A percentile compares a stretch with the other conserved stretches of the same genome.
Conservation (phyloP, 2,113 vertebrate species). For the Syrmaticus mikado region DNA sequence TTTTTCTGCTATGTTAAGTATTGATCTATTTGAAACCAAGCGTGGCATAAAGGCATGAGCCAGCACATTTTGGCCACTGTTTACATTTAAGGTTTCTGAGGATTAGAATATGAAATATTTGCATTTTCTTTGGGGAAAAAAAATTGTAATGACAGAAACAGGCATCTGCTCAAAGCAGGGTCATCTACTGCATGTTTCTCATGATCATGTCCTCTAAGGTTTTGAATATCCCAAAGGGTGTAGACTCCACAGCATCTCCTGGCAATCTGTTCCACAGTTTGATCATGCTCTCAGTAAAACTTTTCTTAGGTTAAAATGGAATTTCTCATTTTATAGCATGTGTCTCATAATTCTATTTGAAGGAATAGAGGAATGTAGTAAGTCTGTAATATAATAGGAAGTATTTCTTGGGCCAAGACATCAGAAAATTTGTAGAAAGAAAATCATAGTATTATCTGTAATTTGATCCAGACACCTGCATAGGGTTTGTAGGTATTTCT, state of each 20-base stretch:
- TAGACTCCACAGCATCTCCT: background rate
- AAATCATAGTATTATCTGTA: background rate
- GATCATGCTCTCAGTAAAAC: background rate
- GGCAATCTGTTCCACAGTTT: background rate
- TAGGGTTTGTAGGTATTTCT: background rate
- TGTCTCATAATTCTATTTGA: background rate
- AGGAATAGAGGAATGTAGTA: background rate
- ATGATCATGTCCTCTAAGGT: background rate
- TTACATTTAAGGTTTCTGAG: background rate
- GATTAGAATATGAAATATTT: background rate
- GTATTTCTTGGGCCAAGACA: background rate
- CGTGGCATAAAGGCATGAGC: background rate
- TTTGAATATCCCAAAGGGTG: background rate
- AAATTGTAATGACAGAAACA: too few relatives aligned
- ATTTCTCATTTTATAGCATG: background rate
- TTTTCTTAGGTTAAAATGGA: background rate
- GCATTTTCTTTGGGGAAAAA: background rate
- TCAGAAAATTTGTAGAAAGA: background rate
- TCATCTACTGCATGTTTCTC: background rate
- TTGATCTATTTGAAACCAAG: background rate
- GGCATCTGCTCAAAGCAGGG: background rate
- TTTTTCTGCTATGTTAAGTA: background rate
- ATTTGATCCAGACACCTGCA: background rate
- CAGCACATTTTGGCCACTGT: background rate
- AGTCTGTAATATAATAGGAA: background rate